Conservation (phyloP, 2,888 invertebrate species). For the Laspeyria flexula region DNA sequence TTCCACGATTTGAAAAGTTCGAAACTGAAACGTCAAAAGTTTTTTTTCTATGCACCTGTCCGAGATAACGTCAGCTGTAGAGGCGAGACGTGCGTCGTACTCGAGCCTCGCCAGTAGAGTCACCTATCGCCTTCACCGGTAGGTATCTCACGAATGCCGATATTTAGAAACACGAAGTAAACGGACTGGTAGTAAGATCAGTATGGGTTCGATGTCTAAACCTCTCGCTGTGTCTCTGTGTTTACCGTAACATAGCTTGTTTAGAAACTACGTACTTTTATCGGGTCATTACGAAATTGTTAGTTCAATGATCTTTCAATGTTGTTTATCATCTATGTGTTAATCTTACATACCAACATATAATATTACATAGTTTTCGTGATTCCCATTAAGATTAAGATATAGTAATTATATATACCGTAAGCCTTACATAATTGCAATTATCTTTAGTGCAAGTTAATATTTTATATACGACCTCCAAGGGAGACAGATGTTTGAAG, state of each 20-base stretch:
- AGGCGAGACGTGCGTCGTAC: conserved; percentile 71
- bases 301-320: conserved; percentile 49
- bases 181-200: conserved; percentile 60
- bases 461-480: conserved; percentile 25
- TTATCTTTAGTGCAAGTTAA: conserved; percentile 17
- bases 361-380: conserved; percentile 7
- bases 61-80: conserved; percentile 43
- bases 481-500: conserved; percentile 31
- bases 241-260: conserved; percentile 47
- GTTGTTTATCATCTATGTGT: conserved; percentile 39
- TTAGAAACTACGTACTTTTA: conserved; percentile 44
- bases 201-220: conserved; percentile 70
- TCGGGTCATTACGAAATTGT: conserved; percentile 43
- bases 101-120: conserved; percentile 68
- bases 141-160: conserved; percentile 67
- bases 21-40: conserved; percentile 12
- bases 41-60: conserved; percentile 55
- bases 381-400: conserved; percentile 21
- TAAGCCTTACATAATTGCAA: too few species aligned
- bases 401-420: too few species aligned
- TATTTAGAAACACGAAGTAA: conserved; percentile 73
- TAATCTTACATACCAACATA: conserved; percentile 25
- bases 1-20: not conserved
- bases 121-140: conserved; percentile 63
- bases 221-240: conserved; percentile 49